Evolutionary conservation across 1,140 invertebrate genomes (phyloP), one percentile per base, ranked within the genome.

Genomic region (Diprion similis): DNA sequence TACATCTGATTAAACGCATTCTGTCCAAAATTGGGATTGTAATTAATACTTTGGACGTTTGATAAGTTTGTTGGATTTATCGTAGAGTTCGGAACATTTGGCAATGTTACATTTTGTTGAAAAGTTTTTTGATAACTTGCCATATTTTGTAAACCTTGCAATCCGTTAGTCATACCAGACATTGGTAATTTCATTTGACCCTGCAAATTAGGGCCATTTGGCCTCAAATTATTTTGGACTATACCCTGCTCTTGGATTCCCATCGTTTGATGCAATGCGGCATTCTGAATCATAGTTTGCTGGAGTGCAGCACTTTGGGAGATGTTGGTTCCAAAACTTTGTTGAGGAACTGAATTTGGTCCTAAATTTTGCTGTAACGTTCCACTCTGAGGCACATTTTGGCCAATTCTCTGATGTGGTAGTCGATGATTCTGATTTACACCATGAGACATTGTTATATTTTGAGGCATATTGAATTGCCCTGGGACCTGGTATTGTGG

Each of bases 61-160:
- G 79, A 46, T 10, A 72, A 72, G 19, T 64, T 74, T 4, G 75
- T 76, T 11, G 78, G 66, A 24, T 73, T 80, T 6, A 80, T 68
- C 8, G 81, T 75, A 19, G 71, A 74, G n/a, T 72, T 17, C 8
- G 75, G 46, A 3, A 76, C 46, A 65, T 71, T 74, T 48, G 51
- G 65, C 65, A 47, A 67, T 47, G 76, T 37, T n/a, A 71, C 45
- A n/a, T 45, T 45, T 66, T 83, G 80, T 51, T 76, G 77, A 68
- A 78, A 69, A 75, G 76, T 81, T 11, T 83, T 81, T 66, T 81
- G 78, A 74, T 82, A 83, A 46, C 73, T 72, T 9, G 79, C 70
- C 48, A 82, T 75, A 4, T 72, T 75, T n/a, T 77, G 67, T 37
- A 80, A 65, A 18, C 71, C 71, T 4, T 48, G 46, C 10, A 75